Percentiles rank a stretch among this genome's conserved stretches.
These are phyloP conservation scores for Zaprionus vittiger DNA, from an alignment of 1,140 invertebrate genomes.

Conservation along the genomic window DNA sequence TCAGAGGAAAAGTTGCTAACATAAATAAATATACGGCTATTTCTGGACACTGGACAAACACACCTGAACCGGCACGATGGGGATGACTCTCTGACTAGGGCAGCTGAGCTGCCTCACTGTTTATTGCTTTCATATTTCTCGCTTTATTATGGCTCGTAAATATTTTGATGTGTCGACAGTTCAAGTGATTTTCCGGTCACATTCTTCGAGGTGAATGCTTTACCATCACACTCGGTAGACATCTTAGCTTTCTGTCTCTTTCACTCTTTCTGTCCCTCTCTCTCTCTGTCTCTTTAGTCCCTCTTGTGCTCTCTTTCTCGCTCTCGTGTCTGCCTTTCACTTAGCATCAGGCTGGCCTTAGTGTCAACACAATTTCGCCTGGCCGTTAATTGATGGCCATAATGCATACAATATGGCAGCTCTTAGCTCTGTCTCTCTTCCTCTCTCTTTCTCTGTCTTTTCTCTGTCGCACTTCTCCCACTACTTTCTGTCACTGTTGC, in stretches of 20 bases:
- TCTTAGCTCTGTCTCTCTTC: slow-evolving; percentile 11
- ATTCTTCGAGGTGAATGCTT: slow-evolving; percentile 25
- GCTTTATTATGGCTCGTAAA: slow-evolving; percentile 77
- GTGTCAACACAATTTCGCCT: slow-evolving; percentile 73
- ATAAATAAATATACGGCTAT: slow-evolving; percentile 47
- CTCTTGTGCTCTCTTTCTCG: not conserved
- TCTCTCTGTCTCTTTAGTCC: slow-evolving; percentile 42
- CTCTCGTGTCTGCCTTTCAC: slow-evolving; percentile 47
- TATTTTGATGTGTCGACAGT: slow-evolving; percentile 72
- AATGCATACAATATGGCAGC: slow-evolving; percentile 61
- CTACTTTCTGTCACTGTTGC: not conserved
- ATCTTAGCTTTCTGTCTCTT: not conserved
- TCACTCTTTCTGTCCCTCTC: slow-evolving; percentile 2
- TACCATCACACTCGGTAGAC: not conserved
- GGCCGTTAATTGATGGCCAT: slow-evolving; percentile 74
- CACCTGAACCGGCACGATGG: slow-evolving; percentile 28
- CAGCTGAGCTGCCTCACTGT: slow-evolving; percentile 31
- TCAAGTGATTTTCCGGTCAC: slow-evolving; percentile 48
- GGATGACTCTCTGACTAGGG: not conserved
- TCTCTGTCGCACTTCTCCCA: not conserved
- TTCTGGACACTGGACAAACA: slow-evolving; percentile 44
- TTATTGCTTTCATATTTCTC: slow-evolving; percentile 79
- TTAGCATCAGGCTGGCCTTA: slow-evolving; percentile 68
- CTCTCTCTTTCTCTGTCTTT: not conserved
- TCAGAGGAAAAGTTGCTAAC: slow-evolving; percentile 1